Evolutionary conservation across 2,888 invertebrate genomes (phyloP), one percentile per base, ranked within the genome.

Genomic region (Ecliptopera silaceata): DNA sequence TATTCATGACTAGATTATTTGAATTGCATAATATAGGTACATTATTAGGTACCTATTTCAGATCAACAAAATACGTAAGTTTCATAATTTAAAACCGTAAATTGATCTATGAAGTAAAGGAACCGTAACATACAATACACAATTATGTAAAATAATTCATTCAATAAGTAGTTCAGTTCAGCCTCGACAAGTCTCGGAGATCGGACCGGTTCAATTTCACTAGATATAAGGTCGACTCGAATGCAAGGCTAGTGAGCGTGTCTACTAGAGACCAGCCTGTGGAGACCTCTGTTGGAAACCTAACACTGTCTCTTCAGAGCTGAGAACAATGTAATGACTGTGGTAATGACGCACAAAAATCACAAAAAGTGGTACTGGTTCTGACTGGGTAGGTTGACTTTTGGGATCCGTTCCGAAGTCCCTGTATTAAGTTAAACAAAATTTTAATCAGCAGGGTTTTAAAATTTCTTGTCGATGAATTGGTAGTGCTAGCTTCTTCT

Each of bases 201-300:
- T 76, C 68, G 71, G 72, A 84, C 85, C 79, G 82, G 84, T 86
- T 85, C 80, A 88, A 88, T 89, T 88, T 88, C 88, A 88, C 88
- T 86, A 80, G 81, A 79, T 68, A 74, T 20, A 88, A 90, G 89
- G 89, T 89, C 89, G 81, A 64, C 60, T 74, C 51, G 50, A 67
- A 70, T 72, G 69, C 88, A 89, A 89, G 89, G 89, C 88, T 87
- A 84, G 57, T 56, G 50, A 56, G 50, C 47, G 60, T 54, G 42
- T 52, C 47, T 56, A 51, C 31, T 26, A n/a, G 46, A 26, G 51
- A 48, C 48, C 39, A 31, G 41, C 31, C 34, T 53, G 34, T 42
- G 34, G 38, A 54, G 36, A 53, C 56, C 59, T 56, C 39, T 53
- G 39, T 22, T 17, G 8, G 44, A 45, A 44, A 46, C 42, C 45